These are phyloP conservation scores for Enteromius fasciolatus DNA, from an alignment of 2,797 vertebrate species.

Conservation along the genomic window DNA sequence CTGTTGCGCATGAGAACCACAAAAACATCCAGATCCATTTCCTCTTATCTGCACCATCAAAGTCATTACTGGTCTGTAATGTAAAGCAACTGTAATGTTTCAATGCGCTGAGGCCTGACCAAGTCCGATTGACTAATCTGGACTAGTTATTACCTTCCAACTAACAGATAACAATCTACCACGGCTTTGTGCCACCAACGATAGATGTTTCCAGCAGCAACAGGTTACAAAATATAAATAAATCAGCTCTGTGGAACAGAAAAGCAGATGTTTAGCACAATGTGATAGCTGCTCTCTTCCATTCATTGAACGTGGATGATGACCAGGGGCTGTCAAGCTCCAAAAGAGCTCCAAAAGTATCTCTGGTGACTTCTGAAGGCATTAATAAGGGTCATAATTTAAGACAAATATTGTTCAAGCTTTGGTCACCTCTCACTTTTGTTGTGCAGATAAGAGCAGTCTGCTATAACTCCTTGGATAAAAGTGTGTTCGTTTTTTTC, in stretches of 20 bases:
- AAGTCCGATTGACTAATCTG: slow-evolving; percentile 57
- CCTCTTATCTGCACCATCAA: slow-evolving; percentile 55
- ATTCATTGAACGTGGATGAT: neutral
- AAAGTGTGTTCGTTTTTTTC: neutral
- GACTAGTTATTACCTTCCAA: slow-evolving; percentile 56
- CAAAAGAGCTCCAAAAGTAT: neutral
- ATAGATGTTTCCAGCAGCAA: slow-evolving; percentile 51
- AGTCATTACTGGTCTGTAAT: slow-evolving; percentile 37
- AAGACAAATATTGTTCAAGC: neutral
- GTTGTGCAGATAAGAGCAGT: too few relatives aligned
- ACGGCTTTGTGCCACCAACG: slow-evolving; percentile 41
- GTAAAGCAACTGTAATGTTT: slow-evolving; percentile 56
- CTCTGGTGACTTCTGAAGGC: neutral
- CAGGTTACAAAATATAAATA: slow-evolving; percentile 32
- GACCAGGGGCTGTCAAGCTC: neutral
- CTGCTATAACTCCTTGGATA: neutral
- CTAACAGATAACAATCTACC: slow-evolving; percentile 57
- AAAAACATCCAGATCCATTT: slow-evolving; percentile 50
- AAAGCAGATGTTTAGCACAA: neutral
- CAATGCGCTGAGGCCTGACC: slow-evolving; percentile 59
- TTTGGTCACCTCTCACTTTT: neutral
- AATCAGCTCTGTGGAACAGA: slow-evolving; percentile 14
- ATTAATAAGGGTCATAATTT: neutral
- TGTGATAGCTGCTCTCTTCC: neutral
- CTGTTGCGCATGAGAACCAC: slow-evolving; percentile 47